These are phyloP conservation scores for Bembecia ichneumoniformis DNA, from an alignment of 2,888 invertebrate species.

Conservation along the genomic window DNA sequence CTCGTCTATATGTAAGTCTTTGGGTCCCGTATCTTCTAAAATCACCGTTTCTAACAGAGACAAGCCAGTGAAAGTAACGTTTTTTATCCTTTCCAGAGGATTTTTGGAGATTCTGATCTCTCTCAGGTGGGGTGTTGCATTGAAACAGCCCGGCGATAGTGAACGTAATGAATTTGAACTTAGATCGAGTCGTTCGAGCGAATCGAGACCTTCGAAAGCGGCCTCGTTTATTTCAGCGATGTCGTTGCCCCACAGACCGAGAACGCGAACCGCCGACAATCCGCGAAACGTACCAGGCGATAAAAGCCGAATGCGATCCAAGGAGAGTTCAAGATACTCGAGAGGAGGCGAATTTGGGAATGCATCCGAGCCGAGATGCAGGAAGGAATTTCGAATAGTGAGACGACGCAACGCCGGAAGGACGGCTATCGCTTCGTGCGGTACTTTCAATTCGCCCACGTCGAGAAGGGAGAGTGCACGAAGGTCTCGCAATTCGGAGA, in stretches of 20 bases:
- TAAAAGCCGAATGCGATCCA: constrained; percentile 14
- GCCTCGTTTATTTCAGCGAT: constrained; percentile 8
- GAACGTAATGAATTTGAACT: constrained; percentile 15
- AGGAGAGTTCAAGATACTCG: constrained; percentile 6
- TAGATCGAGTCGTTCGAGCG: constrained; percentile 14
- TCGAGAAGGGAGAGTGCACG: constrained; percentile 3
- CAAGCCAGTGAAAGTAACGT: constrained; percentile 1
- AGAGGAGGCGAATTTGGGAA: constrained; percentile 1
- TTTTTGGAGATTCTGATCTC: constrained; percentile 1
- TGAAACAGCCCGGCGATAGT: constrained; percentile 7
- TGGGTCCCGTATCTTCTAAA: constrained; percentile 4
- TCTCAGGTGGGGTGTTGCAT: not conserved
- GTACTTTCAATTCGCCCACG: not conserved
- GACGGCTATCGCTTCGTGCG: constrained; percentile 3
- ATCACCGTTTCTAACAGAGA: constrained; percentile 5
- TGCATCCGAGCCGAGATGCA: constrained; percentile 1
- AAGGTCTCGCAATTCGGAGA: constrained; percentile 30
- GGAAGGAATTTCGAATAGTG: constrained; percentile 1
- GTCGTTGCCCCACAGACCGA: not conserved
- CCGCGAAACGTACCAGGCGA: constrained; percentile 1
- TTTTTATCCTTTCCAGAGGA: not conserved
- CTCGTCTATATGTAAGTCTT: constrained; percentile 1
- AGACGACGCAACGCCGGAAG: constrained; percentile 5
- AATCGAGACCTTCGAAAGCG: constrained; percentile 15
- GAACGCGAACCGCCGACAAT: not conserved